Base-by-base conservation (phyloP, 2,113 vertebrate species). In the Prinia subflava region DNA sequence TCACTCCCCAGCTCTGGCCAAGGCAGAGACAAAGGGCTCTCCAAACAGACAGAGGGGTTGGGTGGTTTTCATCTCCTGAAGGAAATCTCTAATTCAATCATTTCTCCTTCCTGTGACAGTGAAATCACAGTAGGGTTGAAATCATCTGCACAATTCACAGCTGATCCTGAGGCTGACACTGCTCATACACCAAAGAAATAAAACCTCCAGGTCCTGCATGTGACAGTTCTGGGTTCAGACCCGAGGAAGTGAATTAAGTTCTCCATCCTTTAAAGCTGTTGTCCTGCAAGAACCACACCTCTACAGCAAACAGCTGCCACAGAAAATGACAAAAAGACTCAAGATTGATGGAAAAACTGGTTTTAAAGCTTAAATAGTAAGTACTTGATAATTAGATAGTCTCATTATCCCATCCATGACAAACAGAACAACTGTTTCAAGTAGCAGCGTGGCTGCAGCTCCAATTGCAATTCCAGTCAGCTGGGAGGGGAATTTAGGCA, bases 391-490 rank as follows among this genome's bases (percentile, higher is more conserved):
- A 99, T 98, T 98, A 13, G 98, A 97, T 11, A 83, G 97, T 46
- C 94, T 98, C 95, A 98, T 82, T 96, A 95, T 98, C 95, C 98
- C 97, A 91, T 98, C 98, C 59, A 99, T 49, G 11, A 99, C 92
- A 56, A 98, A 98, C 53, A 99, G 73, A 6, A 97, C 42, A 25
- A 98, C n/a, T 20, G 98, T 98, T 28, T 98, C 71, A 2, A 99
- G 71, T 3, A 97, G 86, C 35, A 99, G 85, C 0, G 98, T 96
- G 0, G 97, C 94, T 18, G 95, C 97, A 18, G 97, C 98, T 81
- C 98, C 99, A 7, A 99, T 97, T 18, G 97, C 94, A 89, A 99
- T 97, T 35, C 98, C 98, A 0, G 97, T 97, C 96, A 98, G 96
- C 99, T 99, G 93, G 15, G 22, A 15, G 10, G 31, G 17, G 16